Evolutionary conservation across 2,888 invertebrate genomes (phyloP), one percentile per base, ranked within the genome.

Genomic region (Tubulanus polymorphus): DNA sequence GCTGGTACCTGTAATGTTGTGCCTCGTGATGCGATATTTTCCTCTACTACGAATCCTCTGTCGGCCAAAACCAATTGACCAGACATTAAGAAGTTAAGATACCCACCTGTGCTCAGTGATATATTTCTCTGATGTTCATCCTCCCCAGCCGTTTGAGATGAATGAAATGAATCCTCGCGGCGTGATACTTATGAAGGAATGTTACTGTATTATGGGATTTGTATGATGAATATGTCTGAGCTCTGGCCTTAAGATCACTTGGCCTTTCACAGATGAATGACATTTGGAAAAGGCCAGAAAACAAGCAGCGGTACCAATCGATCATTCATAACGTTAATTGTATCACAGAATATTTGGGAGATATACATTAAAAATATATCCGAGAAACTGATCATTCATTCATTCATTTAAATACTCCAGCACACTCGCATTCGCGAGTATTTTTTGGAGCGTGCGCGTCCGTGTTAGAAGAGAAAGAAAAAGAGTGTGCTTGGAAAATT

Each of bases 101-200:
- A 37, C 3, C 35, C 35, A 32, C 10, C n/a, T 12, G 35, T 32
- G 35, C n/a, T 32, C 35, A 32, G 35, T 32, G 35, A 32, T 32
- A n/a, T 12, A 32, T n/a, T 32, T 32, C 10, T 32, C 35, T 12
- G 35, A 32, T 10, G 35, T 32, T 12, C 35, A n/a, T n/a, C 35
- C 35, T 32, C 35, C 35, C 35, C 35, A 32, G 10, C 35, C 35
- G 10, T 54, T 52, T 8, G 61, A 63, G 25, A 63, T 46, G 47
- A 61, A 63, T n/a, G 45, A 35, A 23, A 61, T 51, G 6, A 28
- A 15, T 12, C 59, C 62, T 37, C 59, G 62, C 1, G 60, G 62
- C 10, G 53, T 27, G 23, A 63, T 63, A 15, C 54, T 58, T 20
- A 60, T 62, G 29, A 63, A 50, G 48, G 53, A 62, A n/a, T 46